phyloP scores from a whole-genome alignment of 2,888 invertebrate genomes.

The Ptychoptera contaminata region DNA sequence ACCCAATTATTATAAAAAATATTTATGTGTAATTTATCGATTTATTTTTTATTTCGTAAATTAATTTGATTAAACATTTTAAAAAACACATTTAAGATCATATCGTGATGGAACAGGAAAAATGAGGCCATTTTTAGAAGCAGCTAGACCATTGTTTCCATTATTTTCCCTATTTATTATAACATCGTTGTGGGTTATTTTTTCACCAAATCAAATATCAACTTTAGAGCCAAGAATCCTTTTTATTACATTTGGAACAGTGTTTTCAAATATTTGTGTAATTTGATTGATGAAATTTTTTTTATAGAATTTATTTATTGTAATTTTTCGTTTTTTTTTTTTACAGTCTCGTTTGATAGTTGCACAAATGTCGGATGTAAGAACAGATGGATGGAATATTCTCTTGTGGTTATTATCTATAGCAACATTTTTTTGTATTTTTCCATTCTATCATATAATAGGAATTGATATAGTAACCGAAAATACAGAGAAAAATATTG shows the following conservation, averaged over 20 bases:
- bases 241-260: constrained; percentile 79
- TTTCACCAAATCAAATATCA: constrained; percentile 69
- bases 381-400: constrained; percentile 52
- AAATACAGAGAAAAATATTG: constrained; percentile 20
- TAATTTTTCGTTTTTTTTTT: constrained; percentile 7
- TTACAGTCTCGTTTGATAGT: constrained; percentile 90
- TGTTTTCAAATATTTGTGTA: constrained; percentile 96
- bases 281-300: constrained; percentile 36
- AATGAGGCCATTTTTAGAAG: constrained; percentile 63
- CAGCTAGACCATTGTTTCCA: constrained; percentile 75
- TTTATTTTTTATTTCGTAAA: neutral
- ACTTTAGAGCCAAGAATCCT: constrained; percentile 71
- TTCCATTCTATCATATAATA: too few species aligned
- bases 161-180: constrained; percentile 56
- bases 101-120: constrained; percentile 77
- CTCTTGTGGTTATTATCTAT: too few species aligned
- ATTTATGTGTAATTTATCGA: constrained; percentile 57
- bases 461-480: too few species aligned
- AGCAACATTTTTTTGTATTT: too few species aligned
- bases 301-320: neutral
- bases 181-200: constrained; percentile 64
- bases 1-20: constrained; percentile 83
- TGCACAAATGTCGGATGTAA: constrained; percentile 90
- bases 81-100: constrained; percentile 38
- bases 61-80: neutral